Evolutionary conservation across 2,888 invertebrate genomes (phyloP).

Genomic region (Dasysyrphus tricinctus): DNA sequence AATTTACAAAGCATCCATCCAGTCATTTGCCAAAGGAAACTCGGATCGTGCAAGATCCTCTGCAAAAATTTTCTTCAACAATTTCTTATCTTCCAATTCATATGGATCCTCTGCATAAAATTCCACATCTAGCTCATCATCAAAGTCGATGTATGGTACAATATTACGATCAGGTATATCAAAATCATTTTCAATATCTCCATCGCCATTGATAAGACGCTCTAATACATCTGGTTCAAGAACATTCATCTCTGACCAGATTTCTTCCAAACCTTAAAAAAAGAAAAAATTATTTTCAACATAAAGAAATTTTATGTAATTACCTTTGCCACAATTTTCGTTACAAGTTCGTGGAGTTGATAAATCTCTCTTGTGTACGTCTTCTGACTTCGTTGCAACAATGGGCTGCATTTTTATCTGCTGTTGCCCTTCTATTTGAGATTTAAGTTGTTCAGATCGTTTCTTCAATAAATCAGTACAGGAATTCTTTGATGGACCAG

Average conservation of each 20-base stretch:
- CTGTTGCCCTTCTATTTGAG: conserved; percentile 26
- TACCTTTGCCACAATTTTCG: conserved; percentile 52
- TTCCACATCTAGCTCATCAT: conserved; percentile 34
- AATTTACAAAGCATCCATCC: conserved; percentile 60
- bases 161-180: conserved; percentile 33
- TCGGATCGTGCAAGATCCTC: conserved; percentile 10
- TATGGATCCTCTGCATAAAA: conserved; percentile 36
- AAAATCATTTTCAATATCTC: conserved; percentile 23
- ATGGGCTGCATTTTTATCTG: conserved; percentile 7
- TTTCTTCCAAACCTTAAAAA: conserved; percentile 57
- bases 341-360: conserved; percentile 52
- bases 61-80: conserved; percentile 29
- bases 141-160: conserved; percentile 30
- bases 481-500: conserved; percentile 38
- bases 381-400: conserved; percentile 5
- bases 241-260: conserved; percentile 69
- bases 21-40: conserved; percentile 37
- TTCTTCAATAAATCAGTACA: conserved; percentile 43
- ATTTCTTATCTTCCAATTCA: conserved; percentile 33
- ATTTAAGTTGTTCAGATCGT: conserved; percentile 26
- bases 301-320: neutral
- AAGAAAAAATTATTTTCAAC: neutral
- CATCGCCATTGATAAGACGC: conserved; percentile 56
- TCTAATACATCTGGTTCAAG: conserved; percentile 56
- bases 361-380: neutral